Conservation (phyloP, 2,888 invertebrate species). For the Mythimna ferrago region DNA sequence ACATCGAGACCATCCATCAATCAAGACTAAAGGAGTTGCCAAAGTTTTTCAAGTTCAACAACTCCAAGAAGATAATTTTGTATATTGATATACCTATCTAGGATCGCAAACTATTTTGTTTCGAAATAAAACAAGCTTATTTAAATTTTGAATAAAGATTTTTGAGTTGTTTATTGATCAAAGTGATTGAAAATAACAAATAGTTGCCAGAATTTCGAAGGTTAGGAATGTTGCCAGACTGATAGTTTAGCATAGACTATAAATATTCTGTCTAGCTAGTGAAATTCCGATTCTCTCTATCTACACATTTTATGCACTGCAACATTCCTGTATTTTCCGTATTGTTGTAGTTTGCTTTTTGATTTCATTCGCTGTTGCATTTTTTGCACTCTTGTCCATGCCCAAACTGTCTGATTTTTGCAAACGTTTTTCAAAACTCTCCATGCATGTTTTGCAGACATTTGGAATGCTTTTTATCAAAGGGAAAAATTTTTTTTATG, state of each 20-base stretch:
- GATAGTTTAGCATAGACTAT: slow-evolving; percentile 31
- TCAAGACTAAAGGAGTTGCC: slow-evolving; percentile 46
- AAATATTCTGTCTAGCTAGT: slow-evolving; percentile 12
- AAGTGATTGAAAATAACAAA: slow-evolving; percentile 53
- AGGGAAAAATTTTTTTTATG: neutral
- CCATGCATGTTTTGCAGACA: neutral
- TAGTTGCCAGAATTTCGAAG: slow-evolving; percentile 23
- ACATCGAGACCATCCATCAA: slow-evolving; percentile 45
- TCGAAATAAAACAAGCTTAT: slow-evolving; percentile 42
- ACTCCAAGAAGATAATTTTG: slow-evolving; percentile 45
- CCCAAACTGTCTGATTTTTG: slow-evolving; percentile 17
- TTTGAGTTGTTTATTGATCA: slow-evolving; percentile 43
- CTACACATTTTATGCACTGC: neutral
- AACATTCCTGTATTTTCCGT: slow-evolving; percentile 26
- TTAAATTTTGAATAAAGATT: slow-evolving; percentile 44
- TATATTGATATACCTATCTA: slow-evolving; percentile 33
- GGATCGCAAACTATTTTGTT: slow-evolving; percentile 49
- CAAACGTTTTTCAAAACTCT: neutral
- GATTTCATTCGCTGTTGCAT: neutral
- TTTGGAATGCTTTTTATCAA: neutral
- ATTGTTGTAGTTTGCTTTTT: slow-evolving; percentile 8
- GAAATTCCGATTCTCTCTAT: neutral
- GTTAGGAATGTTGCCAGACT: slow-evolving; percentile 36
- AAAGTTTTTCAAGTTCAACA: slow-evolving; percentile 56
- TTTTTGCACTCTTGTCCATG: slow-evolving; percentile 9